phyloP scores from a whole-genome alignment of 1,140 invertebrate species.

The Glomeris maerens region DNA sequence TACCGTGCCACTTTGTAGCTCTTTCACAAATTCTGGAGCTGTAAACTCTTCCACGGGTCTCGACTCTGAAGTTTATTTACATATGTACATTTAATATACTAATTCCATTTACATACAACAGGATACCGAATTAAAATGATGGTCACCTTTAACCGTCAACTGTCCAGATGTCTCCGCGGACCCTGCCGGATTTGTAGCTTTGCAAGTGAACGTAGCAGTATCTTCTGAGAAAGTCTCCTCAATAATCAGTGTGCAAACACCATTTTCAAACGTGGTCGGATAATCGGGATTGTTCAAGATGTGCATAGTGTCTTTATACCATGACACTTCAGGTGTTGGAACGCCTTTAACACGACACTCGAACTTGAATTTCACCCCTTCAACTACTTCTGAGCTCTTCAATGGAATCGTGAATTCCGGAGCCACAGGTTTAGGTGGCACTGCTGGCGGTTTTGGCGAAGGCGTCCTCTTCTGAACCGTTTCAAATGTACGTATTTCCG shows the following conservation, averaged over 20 bases:
- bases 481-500: background rate
- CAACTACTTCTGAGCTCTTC: slow-evolving; percentile 52
- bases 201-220: slow-evolving; percentile 58
- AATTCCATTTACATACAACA: too few relatives aligned
- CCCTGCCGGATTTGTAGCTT: slow-evolving; percentile 52
- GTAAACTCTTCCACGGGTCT: slow-evolving; percentile 46
- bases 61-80: too few relatives aligned
- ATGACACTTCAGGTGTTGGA: slow-evolving; percentile 43
- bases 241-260: slow-evolving; percentile 49
- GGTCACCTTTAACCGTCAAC: slow-evolving; percentile 54
- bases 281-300: slow-evolving; percentile 53
- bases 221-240: slow-evolving; percentile 71
- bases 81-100: too few relatives aligned
- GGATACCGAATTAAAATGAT: background rate
- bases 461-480: background rate
- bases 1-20: slow-evolving; percentile 43
- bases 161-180: slow-evolving; percentile 52
- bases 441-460: slow-evolving; percentile 18
- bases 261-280: slow-evolving; percentile 38
- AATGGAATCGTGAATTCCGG: slow-evolving; percentile 48
- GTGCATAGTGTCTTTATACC: slow-evolving; percentile 55
- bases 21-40: slow-evolving; percentile 47
- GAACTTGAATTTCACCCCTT: slow-evolving; percentile 53
- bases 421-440: slow-evolving; percentile 23
- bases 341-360: slow-evolving; percentile 41